Evolutionary conservation across 2,888 invertebrate genomes (phyloP), one percentile per base, ranked within the genome.

Genomic region (Biston betularia): DNA sequence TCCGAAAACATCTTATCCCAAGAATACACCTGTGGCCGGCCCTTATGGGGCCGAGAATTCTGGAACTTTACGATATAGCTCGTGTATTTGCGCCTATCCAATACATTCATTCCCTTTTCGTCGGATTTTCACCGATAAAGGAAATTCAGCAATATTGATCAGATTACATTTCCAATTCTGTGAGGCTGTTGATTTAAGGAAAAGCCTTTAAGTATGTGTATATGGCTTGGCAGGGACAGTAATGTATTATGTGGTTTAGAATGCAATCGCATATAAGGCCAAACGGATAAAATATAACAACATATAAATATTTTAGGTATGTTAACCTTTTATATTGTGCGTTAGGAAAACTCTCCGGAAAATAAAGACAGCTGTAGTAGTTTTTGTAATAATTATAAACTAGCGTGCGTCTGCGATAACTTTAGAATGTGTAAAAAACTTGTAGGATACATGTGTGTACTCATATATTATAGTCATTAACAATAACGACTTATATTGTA

Each of bases 111-210:
- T 56, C 61, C 50, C 45, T 52, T 64, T 65, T 57, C 61, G 33
- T 45, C 46, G 52, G 34, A 50, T 58, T 58, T 62, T 42, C 38
- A 38, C 62, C 48, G 55, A 63, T 55, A 56, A 65, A 65, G 33
- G 53, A 61, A 66, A 62, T 62, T 62, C 53, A 34, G 45, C 38
- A 46, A 60, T 33, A 42, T 45, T 56, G 60, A 61, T 61, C 60
- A 33, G 65, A 65, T 65, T 65, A 61, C 44, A 65, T 65, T 60
- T 65, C 24, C 49, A 60, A 56, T 56, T 59, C 54, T 50, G 49
- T 10, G 38, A 54, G 34, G 54, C 33, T 61, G 45, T 60, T 65
- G 52, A 52, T 65, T 61, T 56, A 58, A 53, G 45, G 59, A 54
- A 56, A 46, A 45, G 34, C 42, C 42, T 42, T 54, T 54, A 42